A percentile compares a stretch with the other conserved stretches of the same genome.
These are phyloP conservation scores for Eurytoma adleriae DNA, from an alignment of 2,888 invertebrate species.

Conservation along the genomic window DNA sequence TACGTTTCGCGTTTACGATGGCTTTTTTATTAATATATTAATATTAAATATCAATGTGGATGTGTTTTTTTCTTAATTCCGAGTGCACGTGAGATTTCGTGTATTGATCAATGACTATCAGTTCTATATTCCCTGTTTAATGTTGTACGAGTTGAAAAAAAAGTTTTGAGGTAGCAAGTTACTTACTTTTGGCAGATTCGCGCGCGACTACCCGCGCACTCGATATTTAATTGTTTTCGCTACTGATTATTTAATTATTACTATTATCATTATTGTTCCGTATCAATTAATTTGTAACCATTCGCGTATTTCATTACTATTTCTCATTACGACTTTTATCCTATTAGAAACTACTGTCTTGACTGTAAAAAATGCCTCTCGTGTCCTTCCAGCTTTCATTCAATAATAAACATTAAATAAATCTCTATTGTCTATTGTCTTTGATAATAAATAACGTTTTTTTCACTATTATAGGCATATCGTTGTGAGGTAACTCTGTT, in stretches of 20 bases:
- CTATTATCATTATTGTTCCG: conserved; percentile 43
- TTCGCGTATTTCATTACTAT: conserved; percentile 36
- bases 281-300: conserved; percentile 42
- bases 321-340: conserved; percentile 31
- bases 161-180: conserved; percentile 72
- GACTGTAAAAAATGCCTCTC: conserved; percentile 57
- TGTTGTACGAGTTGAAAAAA: conserved; percentile 60
- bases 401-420: conserved; percentile 71
- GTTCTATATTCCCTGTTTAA: conserved; percentile 63
- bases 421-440: conserved; percentile 73
- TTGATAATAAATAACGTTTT: conserved; percentile 69
- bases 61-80: conserved; percentile 31
- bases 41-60: conserved; percentile 34
- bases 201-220: conserved; percentile 35
- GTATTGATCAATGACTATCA: conserved; percentile 52
- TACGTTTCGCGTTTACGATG: conserved; percentile 38
- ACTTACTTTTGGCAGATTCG: conserved; percentile 67
- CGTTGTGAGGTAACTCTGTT: conserved; percentile 72
- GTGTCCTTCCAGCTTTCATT: conserved; percentile 54
- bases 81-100: conserved; percentile 41
- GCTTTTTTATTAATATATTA: conserved; percentile 7
- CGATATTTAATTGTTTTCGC: conserved; percentile 11
- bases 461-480: conserved; percentile 68
- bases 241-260: conserved; percentile 25
- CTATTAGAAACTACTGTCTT: conserved; percentile 34